Evolutionary conservation across 2,888 invertebrate genomes (phyloP).

Genomic region (Aleiodes alternator): DNA sequence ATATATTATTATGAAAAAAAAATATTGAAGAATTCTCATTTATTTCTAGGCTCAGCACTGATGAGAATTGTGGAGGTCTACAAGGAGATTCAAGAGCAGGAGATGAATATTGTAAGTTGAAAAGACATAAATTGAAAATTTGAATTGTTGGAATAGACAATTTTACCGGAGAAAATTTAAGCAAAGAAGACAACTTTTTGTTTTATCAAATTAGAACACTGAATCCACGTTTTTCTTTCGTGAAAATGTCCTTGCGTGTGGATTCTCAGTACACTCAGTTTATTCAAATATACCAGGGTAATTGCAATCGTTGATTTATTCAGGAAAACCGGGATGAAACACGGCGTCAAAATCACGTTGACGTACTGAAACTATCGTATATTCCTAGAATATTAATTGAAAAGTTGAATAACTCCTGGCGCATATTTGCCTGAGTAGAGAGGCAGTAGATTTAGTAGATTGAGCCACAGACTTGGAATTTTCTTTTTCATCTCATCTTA

Average conservation of each 20-base stretch:
- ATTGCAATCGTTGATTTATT: conserved; percentile 70
- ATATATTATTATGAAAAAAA: not conserved
- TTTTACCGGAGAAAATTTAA: conserved; percentile 15
- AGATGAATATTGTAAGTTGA: conserved; percentile 93
- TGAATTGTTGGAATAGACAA: conserved; percentile 10
- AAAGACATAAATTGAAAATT: conserved; percentile 12
- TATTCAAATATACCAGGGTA: conserved; percentile 70
- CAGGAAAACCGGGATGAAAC: conserved; percentile 45
- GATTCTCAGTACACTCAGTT: conserved; percentile 60
- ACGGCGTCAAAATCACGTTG: conserved; percentile 40
- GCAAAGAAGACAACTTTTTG: conserved; percentile 8
- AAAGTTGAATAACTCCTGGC: conserved; percentile 62
- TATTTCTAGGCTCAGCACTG: conserved; percentile 87
- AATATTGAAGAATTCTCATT: conserved; percentile 52
- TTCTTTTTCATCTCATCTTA: too few relatives aligned
- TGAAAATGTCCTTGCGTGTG: conserved; percentile 1
- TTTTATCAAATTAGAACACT: conserved; percentile 34
- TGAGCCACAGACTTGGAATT: too few relatives aligned
- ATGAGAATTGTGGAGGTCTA: conserved; percentile 96
- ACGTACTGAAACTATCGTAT: not conserved
- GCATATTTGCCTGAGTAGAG: conserved; percentile 7
- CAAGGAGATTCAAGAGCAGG: conserved; percentile 95
- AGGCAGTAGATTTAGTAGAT: not conserved
- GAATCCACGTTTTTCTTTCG: not conserved
- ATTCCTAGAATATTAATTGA: conserved; percentile 66